phyloP scores from a whole-genome alignment of 2,888 invertebrate genomes.

The Phymatocera aterrima region DNA sequence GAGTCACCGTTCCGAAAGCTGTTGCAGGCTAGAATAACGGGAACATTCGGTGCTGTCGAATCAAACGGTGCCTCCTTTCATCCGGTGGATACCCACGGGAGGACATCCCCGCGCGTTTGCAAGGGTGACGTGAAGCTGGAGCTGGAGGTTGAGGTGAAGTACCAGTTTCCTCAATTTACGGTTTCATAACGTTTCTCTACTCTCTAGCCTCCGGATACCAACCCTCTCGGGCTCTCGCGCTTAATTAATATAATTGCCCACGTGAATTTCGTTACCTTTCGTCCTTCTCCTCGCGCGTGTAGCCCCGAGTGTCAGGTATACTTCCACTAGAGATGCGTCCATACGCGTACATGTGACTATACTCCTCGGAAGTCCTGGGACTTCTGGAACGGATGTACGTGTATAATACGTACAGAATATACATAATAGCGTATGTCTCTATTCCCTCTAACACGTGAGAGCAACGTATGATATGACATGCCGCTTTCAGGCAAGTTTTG shows the following conservation, averaged over 20 bases:
- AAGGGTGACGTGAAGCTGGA: too few relatives aligned
- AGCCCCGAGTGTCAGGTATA: slow-evolving; percentile 22
- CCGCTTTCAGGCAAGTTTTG: too few relatives aligned
- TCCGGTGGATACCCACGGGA: slow-evolving; percentile 21
- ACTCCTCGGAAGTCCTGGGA: not conserved
- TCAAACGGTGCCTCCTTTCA: slow-evolving; percentile 40
- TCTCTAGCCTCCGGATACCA: not conserved
- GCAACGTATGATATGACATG: too few relatives aligned
- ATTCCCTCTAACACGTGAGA: too few relatives aligned
- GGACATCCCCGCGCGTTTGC: slow-evolving; percentile 9
- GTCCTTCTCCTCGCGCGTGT: not conserved
- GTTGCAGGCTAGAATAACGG: slow-evolving; percentile 17
- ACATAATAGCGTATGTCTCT: too few relatives aligned
- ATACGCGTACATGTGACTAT: not conserved
- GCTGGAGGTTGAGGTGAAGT: too few relatives aligned
- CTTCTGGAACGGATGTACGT: too few relatives aligned
- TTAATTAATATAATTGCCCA: slow-evolving; percentile 35
- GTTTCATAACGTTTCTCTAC: slow-evolving; percentile 40
- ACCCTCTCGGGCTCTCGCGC: not conserved
- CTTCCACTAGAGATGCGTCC: slow-evolving; percentile 8
- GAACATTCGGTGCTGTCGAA: slow-evolving; percentile 30
- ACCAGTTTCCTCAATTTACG: slow-evolving; percentile 40
- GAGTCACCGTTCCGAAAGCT: not conserved
- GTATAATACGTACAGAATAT: too few relatives aligned
- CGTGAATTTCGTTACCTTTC: slow-evolving; percentile 29